Conservation (phyloP, 2,888 invertebrate genomes). For the Ochropleura plecta region DNA sequence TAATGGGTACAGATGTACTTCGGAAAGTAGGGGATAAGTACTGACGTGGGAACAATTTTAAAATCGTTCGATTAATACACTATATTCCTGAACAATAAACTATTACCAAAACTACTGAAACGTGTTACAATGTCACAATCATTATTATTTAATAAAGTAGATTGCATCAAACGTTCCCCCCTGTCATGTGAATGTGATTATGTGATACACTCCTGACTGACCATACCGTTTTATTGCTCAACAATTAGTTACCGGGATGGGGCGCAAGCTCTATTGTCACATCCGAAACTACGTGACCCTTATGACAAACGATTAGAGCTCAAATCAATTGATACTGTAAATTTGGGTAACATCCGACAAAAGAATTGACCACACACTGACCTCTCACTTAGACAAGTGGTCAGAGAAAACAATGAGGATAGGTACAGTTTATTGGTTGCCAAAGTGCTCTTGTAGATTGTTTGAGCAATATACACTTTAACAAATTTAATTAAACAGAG, state of each 20-base stretch:
- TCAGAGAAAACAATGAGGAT: conserved; percentile 73
- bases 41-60: not conserved
- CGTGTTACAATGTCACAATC: conserved; percentile 54
- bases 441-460: conserved; percentile 29
- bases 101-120: conserved; percentile 55
- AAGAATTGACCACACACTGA: conserved; percentile 76
- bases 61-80: not conserved
- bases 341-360: conserved; percentile 59
- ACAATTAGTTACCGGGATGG: conserved; percentile 77
- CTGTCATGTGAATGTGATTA: conserved; percentile 52
- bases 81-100: not conserved
- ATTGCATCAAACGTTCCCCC: conserved; percentile 73
- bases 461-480: conserved; percentile 57
- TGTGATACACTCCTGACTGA: conserved; percentile 68
- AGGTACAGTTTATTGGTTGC: conserved; percentile 40
- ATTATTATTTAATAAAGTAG: conserved; percentile 79
- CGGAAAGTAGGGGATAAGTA: too few relatives aligned
- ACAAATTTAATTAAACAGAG: conserved; percentile 53
- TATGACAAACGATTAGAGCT: conserved; percentile 65
- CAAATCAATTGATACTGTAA: conserved; percentile 7
- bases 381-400: conserved; percentile 76
- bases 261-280: conserved; percentile 56
- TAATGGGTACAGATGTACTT: too few relatives aligned
- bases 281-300: conserved; percentile 32
- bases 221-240: conserved; percentile 86